phyloP scores from a whole-genome alignment of 2,888 invertebrate genomes.

The Salticus scenicus region DNA sequence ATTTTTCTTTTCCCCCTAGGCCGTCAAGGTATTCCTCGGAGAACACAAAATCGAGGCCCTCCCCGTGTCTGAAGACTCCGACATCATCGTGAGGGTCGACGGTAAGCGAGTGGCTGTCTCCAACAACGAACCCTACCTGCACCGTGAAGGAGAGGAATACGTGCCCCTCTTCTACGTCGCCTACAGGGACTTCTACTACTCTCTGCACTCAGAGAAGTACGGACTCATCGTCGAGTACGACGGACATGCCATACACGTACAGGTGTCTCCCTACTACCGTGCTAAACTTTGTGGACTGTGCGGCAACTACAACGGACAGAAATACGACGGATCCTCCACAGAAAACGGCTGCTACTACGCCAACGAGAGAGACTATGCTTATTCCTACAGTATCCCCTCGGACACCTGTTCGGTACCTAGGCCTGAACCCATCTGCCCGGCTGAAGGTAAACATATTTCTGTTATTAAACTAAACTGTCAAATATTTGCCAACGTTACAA shows the following conservation, averaged over 20 bases:
- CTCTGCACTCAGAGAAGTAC: constrained; percentile 60
- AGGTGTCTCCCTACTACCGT: constrained; percentile 71
- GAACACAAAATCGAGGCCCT: constrained; percentile 72
- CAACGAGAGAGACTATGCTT: constrained; percentile 64
- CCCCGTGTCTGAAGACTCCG: constrained; percentile 64
- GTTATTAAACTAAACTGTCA: too few species aligned
- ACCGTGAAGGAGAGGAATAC: constrained; percentile 14
- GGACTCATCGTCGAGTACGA: constrained; percentile 66
- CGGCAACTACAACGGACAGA: constrained; percentile 73
- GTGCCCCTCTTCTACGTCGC: constrained; percentile 50
- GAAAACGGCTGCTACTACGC: constrained; percentile 70
- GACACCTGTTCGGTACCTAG: constrained; percentile 63
- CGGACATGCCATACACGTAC: constrained; percentile 48
- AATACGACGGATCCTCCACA: constrained; percentile 71
- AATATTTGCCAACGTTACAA: too few species aligned
- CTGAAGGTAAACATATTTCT: constrained; percentile 28
- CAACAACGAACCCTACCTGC: constrained; percentile 50
- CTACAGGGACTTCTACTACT: constrained; percentile 56
- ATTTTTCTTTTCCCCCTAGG: too few species aligned
- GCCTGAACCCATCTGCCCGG: constrained; percentile 35
- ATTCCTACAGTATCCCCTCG: constrained; percentile 70
- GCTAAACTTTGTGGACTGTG: constrained; percentile 73
- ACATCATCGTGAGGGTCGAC: constrained; percentile 59
- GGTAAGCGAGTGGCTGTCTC: constrained; percentile 50
- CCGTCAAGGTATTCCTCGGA: constrained; percentile 71